Evolutionary conservation across 1,140 invertebrate genomes (phyloP), one percentile per base, ranked within the genome.

Genomic region (Phthorimaea operculella): DNA sequence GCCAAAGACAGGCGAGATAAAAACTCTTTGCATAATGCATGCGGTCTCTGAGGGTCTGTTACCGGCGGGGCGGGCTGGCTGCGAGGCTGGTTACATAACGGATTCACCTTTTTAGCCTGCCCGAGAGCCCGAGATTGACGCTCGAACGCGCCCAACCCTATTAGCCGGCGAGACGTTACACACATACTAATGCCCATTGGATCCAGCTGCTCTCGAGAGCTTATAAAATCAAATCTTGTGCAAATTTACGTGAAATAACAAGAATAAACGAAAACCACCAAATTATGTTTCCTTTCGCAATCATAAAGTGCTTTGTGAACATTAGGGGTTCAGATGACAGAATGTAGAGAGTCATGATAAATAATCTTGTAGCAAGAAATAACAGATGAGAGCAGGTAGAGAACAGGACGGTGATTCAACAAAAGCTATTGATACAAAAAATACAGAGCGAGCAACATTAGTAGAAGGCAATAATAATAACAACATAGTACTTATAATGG

Each of bases 1-100:
- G 48, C 55, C 59, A 54, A 64, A 66, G 49, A 54, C 55, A 59
- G 59, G 55, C 50, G 57, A 63, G 64, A 70, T 68, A 73, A 72
- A 73, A 74, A 72, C 61, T 62, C 61, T 64, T 66, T 63, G 64
- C 69, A 72, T 68, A 66, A 73, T 73, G 60, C 68, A 72, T 73
- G 65, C 60, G 52, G 60, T 56, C 55, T 56, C 55, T 56, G 59
- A 61, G 61, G 64, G 57, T 60, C 64, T 66, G 60, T 72, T 72
- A 67, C 63, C 58, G 55, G 65, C 21, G 21, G 21, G 55, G n/a
- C n/a, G n/a, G n/a, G n/a, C n/a, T 65, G 51, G 55, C 63, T 64
- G 70, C 58, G 62, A 28, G 6, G 6, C 63, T 60, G 52, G 60
- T 72, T 74, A 69, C 54, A 60, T 76, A 75, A 75, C 70, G 66